These are phyloP conservation scores for Collichthys lucidus DNA, from an alignment of 2,113 vertebrate species.

Conservation along the genomic window DNA sequence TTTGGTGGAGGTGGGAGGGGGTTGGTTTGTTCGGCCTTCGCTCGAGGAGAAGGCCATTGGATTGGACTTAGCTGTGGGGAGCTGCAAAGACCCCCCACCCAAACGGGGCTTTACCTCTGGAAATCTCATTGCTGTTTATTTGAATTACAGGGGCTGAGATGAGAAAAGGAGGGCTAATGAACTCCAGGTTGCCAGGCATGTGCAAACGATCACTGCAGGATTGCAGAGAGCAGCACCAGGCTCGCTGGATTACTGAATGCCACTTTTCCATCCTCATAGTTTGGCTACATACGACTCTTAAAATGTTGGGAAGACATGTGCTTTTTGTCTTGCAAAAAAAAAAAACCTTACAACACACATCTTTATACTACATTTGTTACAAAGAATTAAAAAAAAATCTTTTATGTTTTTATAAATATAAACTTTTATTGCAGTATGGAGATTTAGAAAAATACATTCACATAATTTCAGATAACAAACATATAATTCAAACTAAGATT, in stretches of 20 bases:
- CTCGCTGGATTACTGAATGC: constrained; percentile 75
- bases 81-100: constrained; percentile 79
- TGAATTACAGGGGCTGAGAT: constrained; percentile 85
- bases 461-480: constrained; percentile 99
- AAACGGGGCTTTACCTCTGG: constrained; percentile 83
- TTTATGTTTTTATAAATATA: constrained; percentile 95
- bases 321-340: constrained; percentile 62
- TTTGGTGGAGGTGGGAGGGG: background rate
- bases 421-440: constrained; percentile 98
- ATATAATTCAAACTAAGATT: constrained; percentile 88
- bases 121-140: constrained; percentile 87
- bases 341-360: background rate
- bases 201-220: constrained; percentile 84
- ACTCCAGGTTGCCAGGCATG: constrained; percentile 85
- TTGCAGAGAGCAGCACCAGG: constrained; percentile 76
- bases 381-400: constrained; percentile 30
- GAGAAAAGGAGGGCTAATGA: constrained; percentile 85
- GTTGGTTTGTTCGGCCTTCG: constrained; percentile 52
- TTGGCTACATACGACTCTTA: constrained; percentile 66
- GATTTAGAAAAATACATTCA: constrained; percentile 99
- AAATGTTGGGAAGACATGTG: constrained; percentile 56
- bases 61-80: constrained; percentile 60
- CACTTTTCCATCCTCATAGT: constrained; percentile 44
- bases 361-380: background rate
- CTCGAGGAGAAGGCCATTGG: constrained; percentile 61